phyloP scores from a whole-genome alignment of 2,797 vertebrate species.

The Dermochelys coriacea region DNA sequence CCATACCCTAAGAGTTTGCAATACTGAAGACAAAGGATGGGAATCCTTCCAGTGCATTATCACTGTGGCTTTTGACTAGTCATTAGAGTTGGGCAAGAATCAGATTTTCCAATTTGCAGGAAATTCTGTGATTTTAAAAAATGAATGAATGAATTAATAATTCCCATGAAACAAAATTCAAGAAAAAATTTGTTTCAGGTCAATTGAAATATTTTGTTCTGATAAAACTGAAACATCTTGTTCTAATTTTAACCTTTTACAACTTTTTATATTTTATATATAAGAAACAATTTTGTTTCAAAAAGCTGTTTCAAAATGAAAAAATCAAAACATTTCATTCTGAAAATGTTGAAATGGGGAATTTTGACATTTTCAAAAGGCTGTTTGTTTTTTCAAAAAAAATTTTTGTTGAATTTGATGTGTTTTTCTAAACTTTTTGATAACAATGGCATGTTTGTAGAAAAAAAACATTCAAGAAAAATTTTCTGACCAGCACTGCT shows the following conservation, averaged over 20 bases:
- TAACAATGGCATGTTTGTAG: not conserved
- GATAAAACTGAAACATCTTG: not conserved
- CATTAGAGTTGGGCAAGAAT: not conserved
- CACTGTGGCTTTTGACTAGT: not conserved
- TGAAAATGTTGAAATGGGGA: not conserved
- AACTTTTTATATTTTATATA: not conserved
- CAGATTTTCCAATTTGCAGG: not conserved
- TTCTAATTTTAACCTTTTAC: not conserved
- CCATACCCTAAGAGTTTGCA: not conserved
- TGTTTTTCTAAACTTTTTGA: not conserved
- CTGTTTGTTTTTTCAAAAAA: not conserved
- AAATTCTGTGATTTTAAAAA: not conserved
- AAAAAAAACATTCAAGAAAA: constrained; percentile 9
- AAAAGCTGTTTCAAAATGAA: not conserved
- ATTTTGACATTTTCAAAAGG: not conserved
- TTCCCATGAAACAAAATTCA: too few species aligned
- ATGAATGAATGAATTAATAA: too few species aligned
- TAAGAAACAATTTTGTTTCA: not conserved
- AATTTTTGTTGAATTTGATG: not conserved
- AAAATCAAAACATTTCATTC: not conserved
- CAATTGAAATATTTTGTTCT: too few species aligned
- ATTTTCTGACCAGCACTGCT: not conserved
- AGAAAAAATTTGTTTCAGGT: too few species aligned
- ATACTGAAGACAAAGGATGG: not conserved
- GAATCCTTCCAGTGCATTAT: not conserved